A percentile compares a stretch with the other conserved stretches of the same genome.
These are phyloP conservation scores for Clepsis dumicolana DNA, from an alignment of 2,888 invertebrate genomes.

Conservation along the genomic window DNA sequence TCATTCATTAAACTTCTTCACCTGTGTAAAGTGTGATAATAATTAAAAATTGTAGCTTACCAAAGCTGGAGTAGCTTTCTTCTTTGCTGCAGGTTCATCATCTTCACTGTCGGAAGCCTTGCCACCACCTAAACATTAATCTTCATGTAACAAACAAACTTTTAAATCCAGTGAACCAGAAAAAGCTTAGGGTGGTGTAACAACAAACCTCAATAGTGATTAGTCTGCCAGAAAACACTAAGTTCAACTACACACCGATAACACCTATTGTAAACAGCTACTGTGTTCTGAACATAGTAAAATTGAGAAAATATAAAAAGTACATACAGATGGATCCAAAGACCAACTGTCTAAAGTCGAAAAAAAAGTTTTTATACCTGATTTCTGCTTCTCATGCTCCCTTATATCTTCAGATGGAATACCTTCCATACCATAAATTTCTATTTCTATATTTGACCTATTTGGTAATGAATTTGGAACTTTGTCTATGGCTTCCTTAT, in stretches of 20 bases:
- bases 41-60: constrained; percentile 57
- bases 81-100: constrained; percentile 93
- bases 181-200: constrained; percentile 35
- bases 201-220: constrained; percentile 38
- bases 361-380: constrained; percentile 80
- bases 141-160: constrained; percentile 7
- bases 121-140: constrained; percentile 83
- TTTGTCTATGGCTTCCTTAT: constrained; percentile 99
- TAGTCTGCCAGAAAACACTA: constrained; percentile 56
- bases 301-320: constrained; percentile 61
- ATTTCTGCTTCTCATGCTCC: constrained; percentile 96
- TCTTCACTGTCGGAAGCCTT: constrained; percentile 94
- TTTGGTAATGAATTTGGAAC: constrained; percentile 99
- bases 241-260: constrained; percentile 72
- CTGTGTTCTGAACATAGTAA: constrained; percentile 69
- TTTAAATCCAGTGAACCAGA: neutral
- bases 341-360: constrained; percentile 59
- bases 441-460: constrained; percentile 99
- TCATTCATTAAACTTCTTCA: no score
- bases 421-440: constrained; percentile 99
- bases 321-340: constrained; percentile 79
- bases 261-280: constrained; percentile 62
- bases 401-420: constrained; percentile 98
- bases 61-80: constrained; percentile 87
- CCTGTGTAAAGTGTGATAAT: neutral